phyloP scores from a whole-genome alignment of 2,888 invertebrate genomes.

The Junonia oenone region DNA sequence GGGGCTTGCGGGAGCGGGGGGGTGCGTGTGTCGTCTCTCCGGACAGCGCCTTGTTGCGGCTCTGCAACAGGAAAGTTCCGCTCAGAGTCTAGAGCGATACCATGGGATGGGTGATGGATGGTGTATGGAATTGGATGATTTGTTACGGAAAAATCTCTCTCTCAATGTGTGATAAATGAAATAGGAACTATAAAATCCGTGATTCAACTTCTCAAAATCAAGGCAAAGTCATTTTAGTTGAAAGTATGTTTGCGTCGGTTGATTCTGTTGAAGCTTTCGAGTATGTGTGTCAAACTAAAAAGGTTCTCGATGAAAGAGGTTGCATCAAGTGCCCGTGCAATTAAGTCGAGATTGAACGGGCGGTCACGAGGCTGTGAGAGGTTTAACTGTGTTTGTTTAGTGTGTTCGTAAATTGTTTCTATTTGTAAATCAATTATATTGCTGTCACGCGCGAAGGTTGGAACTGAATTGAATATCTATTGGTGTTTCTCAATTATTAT shows the following conservation, averaged over 20 bases:
- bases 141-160: neutral
- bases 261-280: neutral
- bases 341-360: neutral
- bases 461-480: neutral
- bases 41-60: slow-evolving; percentile 67
- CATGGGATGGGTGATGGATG: slow-evolving; percentile 30
- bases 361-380: neutral
- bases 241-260: neutral
- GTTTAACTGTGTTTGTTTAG: neutral
- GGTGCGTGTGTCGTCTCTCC: slow-evolving; percentile 32
- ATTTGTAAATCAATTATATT: slow-evolving; percentile 2
- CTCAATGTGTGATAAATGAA: too few species aligned
- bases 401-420: slow-evolving; percentile 1
- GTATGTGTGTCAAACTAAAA: slow-evolving; percentile 1
- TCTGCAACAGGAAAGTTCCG: slow-evolving; percentile 74
- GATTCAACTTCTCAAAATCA: neutral
- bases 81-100: slow-evolving; percentile 46
- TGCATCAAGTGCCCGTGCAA: neutral
- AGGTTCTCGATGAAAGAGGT: neutral
- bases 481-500: neutral
- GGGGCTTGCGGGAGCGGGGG: slow-evolving; percentile 34
- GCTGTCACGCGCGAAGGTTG: slow-evolving; percentile 1
- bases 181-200: neutral
- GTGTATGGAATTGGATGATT: slow-evolving; percentile 5
- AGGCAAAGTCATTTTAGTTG: neutral